Evolutionary conservation across 1,140 invertebrate genomes (phyloP), one percentile per base, ranked within the genome.

Genomic region (Yoshiicerus persimilis): DNA sequence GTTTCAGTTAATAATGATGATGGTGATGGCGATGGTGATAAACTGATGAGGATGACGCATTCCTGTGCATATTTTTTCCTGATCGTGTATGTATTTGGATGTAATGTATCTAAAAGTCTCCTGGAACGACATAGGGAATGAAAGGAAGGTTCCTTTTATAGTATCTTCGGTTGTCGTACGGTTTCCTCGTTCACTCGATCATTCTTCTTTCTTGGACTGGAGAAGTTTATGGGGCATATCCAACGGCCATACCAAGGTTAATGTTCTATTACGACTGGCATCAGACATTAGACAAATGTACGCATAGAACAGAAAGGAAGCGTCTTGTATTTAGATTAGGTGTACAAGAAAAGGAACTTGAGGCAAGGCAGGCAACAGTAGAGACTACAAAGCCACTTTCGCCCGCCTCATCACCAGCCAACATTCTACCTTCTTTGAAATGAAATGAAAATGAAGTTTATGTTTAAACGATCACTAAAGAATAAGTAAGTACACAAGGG

Each of bases 181-280:
- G 20, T 86, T 86, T 64, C 84, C 56, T 62, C 41, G 36, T 47
- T 39, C 75, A 38, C 75, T 80, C 75, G 32, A 86, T 62, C 56
- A 56, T 62, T 62, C 56, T 64, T 86, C 56, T 20, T 27, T 30
- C 83, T 86, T 62, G 86, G 32, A 64, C 36, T 30, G 62, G 27
- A 64, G 41, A 87, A 83, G 47, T 87, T 87, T 87, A 87, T 87
- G 86, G 75, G n/a, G 34, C 77, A 75, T 80, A 83, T 87, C 86
- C 70, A 87, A 87, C 38, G 86, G 86, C 75, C 39, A 87, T 64
- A 38, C 75, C 75, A 80, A 34, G 75, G 32, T 80, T 87, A 87
- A 87, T 87, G 86, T 87, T 87, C 86, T 80, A 56, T 56, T 56
- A 80, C 25, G 86, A 75, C 38, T 25, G 23, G 34, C 64, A 64